Conservation (phyloP, 2,888 invertebrate species). For the Mylabris sibirica region DNA sequence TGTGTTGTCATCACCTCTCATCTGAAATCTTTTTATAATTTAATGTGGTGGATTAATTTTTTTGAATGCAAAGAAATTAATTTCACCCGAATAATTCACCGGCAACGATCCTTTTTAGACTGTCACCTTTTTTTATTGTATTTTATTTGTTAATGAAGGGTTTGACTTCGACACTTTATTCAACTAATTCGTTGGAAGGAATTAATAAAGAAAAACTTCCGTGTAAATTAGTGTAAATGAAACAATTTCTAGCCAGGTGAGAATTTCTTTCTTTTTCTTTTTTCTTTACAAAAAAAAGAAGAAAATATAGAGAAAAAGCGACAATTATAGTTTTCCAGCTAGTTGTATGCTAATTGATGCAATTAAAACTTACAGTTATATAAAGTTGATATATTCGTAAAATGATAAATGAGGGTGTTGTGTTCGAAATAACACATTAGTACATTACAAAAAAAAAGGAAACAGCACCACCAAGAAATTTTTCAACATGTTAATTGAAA, state of each 20-base stretch:
- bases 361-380: slow-evolving; percentile 4
- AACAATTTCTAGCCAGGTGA: slow-evolving; percentile 9
- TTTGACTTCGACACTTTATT: not conserved
- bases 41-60: slow-evolving; percentile 48
- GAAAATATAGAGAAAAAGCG: not conserved
- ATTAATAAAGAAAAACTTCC: not conserved
- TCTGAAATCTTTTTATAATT: slow-evolving; percentile 49
- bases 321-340: slow-evolving; percentile 9
- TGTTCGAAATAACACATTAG: not conserved
- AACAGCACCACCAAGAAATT: not conserved
- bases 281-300: too few relatives aligned
- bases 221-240: not conserved
- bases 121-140: not conserved
- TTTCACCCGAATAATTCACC: slow-evolving; percentile 37
- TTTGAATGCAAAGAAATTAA: slow-evolving; percentile 41
- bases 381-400: slow-evolving; percentile 14
- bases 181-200: not conserved
- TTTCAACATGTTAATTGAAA: slow-evolving; percentile 3
- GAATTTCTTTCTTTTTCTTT: not conserved
- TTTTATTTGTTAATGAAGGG: not conserved
- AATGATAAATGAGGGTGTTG: slow-evolving; percentile 14
- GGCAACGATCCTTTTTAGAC: not conserved
- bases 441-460: not conserved
- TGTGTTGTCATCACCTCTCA: slow-evolving; percentile 4
- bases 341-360: slow-evolving; percentile 12